Conservation (phyloP, 2,797 vertebrate genomes). For the Gallinago nigripennis region DNA sequence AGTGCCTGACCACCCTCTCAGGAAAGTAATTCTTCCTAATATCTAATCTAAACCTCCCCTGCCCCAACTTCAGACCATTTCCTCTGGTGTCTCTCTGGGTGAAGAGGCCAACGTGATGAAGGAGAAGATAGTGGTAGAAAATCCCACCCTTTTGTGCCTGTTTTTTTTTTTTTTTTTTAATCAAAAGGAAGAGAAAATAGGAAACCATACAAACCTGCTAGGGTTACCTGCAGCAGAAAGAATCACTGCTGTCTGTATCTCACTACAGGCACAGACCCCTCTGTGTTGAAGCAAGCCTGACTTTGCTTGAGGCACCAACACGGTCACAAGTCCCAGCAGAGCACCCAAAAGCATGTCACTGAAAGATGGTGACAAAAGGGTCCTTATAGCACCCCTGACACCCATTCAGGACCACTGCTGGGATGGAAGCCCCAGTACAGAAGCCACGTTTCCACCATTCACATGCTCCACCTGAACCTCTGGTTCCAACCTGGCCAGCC, state of each 20-base stretch:
- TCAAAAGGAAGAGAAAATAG: neutral
- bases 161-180: neutral
- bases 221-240: neutral
- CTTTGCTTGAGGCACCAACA: rapidly evolving
- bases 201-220: neutral
- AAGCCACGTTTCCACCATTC: neutral
- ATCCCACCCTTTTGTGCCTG: neutral
- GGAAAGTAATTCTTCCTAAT: too few species aligned
- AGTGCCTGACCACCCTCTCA: too few species aligned
- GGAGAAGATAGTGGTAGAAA: neutral
- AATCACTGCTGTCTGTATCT: rapidly evolving
- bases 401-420: rapidly evolving
- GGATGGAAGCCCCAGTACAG: neutral
- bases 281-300: neutral
- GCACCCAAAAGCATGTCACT: neutral
- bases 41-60: too few species aligned
- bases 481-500: rapidly evolving
- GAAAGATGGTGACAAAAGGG: neutral
- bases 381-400: neutral
- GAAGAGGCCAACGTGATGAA: neutral
- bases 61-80: too few species aligned
- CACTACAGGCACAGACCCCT: neutral
- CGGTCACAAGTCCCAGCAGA: neutral
- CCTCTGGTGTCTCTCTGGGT: too few species aligned
- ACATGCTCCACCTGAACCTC: rapidly evolving